phyloP scores from a whole-genome alignment of 37 sponge, comb jelly and placozoan species.

The Cladorhizidae sp. region DNA sequence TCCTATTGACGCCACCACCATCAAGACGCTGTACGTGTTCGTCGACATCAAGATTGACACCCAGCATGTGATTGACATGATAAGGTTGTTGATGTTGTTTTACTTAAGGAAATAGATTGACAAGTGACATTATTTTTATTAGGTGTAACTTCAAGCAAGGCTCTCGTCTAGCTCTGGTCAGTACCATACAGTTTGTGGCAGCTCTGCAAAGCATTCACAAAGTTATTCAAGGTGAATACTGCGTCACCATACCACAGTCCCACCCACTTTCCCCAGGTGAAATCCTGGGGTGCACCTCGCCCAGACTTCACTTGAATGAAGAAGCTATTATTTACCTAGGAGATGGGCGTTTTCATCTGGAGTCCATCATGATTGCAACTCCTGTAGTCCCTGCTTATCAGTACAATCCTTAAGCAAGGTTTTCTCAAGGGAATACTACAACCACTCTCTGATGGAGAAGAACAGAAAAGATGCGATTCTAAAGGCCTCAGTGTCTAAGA shows the following conservation, averaged over 20 bases:
- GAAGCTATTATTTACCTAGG: constrained; percentile 80
- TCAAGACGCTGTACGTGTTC: constrained; percentile 93
- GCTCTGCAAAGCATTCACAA: constrained; percentile 71
- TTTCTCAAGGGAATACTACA: constrained; percentile 81
- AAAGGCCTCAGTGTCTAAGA: constrained; percentile 54
- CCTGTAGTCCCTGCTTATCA: constrained; percentile 77
- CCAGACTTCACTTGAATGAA: constrained; percentile 33
- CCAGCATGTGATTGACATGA: constrained; percentile 79
- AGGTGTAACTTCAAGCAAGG: constrained; percentile 62
- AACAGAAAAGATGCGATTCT: constrained; percentile 61
- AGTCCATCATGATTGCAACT: constrained; percentile 94
- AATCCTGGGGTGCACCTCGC: constrained; percentile 91
- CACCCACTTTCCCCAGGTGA: constrained; percentile 95
- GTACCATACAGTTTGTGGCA: constrained; percentile 95
- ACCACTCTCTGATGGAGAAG: constrained; percentile 69
- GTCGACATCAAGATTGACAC: constrained; percentile 95
- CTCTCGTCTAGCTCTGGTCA: constrained; percentile 71
- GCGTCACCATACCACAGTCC: constrained; percentile 73
- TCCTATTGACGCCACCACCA: constrained; percentile 80
- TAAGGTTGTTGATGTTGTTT: constrained; percentile 22
- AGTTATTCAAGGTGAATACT: constrained; percentile 39
- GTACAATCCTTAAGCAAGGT: constrained; percentile 76
- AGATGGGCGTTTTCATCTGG: constrained; percentile 94
- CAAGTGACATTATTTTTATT: too few species aligned
- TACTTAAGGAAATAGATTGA: too few species aligned